Conservation (phyloP, 2,888 invertebrate species). For the Mallateleia sp. region DNA sequence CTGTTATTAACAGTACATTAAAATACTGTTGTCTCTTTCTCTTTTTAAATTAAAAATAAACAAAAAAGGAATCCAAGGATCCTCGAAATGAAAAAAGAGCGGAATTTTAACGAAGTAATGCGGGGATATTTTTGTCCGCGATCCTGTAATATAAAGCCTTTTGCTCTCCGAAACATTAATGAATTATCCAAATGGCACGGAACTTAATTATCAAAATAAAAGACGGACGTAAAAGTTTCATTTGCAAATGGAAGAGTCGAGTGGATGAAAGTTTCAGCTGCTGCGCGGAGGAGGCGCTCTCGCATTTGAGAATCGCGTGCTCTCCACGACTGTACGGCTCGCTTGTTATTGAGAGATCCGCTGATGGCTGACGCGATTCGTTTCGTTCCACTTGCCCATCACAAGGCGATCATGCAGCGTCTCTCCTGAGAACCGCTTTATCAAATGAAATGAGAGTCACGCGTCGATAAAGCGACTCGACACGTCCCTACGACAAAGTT, state of each 20-base stretch:
- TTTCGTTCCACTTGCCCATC: slow-evolving; percentile 65
- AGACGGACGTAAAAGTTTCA: slow-evolving; percentile 46
- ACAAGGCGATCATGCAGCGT: slow-evolving; percentile 62
- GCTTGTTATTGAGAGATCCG: slow-evolving; percentile 54
- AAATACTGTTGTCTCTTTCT: too few species aligned
- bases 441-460: slow-evolving; percentile 58
- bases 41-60: too few species aligned
- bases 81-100: neutral
- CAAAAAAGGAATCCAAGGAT: too few species aligned
- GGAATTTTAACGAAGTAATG: slow-evolving; percentile 14
- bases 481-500: slow-evolving; percentile 32
- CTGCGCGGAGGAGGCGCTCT: neutral
- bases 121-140: neutral
- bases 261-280: slow-evolving; percentile 39
- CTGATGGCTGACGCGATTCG: slow-evolving; percentile 67
- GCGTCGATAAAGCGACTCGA: slow-evolving; percentile 43
- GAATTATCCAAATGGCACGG: slow-evolving; percentile 45
- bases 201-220: slow-evolving; percentile 67
- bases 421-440: slow-evolving; percentile 55
- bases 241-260: slow-evolving; percentile 60
- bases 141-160: slow-evolving; percentile 20
- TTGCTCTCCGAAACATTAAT: slow-evolving; percentile 27
- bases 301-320: slow-evolving; percentile 36
- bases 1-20: too few species aligned
- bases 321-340: slow-evolving; percentile 39